Percentiles rank a stretch among this genome's conserved stretches.
These are phyloP conservation scores for Merluccius polli DNA, from an alignment of 2,797 vertebrate genomes.

Conservation along the genomic window DNA sequence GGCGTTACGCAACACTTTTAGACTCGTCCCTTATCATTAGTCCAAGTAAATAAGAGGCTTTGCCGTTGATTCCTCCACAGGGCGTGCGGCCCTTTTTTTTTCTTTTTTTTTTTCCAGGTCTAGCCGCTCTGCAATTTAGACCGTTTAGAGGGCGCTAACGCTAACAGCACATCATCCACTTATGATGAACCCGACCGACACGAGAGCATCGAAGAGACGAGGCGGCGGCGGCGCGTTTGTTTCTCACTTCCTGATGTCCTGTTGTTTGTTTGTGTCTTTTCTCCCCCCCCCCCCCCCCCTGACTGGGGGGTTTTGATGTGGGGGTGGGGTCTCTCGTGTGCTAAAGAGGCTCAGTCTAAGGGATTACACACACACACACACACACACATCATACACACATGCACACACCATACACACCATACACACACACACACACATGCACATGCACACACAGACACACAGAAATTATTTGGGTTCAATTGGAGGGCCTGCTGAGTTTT, in stretches of 20 bases:
- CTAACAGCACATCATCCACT: not conserved
- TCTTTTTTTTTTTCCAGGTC: not conserved
- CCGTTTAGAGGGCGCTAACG: not conserved
- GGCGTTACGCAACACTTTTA: not conserved
- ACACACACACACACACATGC: constrained; percentile 26
- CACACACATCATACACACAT: constrained; percentile 41
- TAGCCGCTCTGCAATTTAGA: not conserved
- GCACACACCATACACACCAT: constrained; percentile 13
- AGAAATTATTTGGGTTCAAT: constrained; percentile 57
- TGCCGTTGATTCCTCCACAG: not conserved
- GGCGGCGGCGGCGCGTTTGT: not conserved
- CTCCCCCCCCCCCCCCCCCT: constrained; percentile 33
- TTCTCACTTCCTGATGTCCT: not conserved
- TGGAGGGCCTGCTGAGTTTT: constrained; percentile 44
- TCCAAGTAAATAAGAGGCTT: not conserved
- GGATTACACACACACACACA: constrained; percentile 64
- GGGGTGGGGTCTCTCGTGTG: constrained; percentile 49
- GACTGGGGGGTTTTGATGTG: constrained; percentile 51
- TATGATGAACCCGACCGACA: not conserved
- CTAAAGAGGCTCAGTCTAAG: constrained; percentile 63
- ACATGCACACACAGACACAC: no score
- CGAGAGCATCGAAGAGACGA: not conserved
- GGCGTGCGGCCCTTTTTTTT: not conserved
- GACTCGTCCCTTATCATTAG: not conserved
- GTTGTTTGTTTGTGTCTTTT: constrained; percentile 16